These are phyloP conservation scores for Chironomus striatipennis DNA, from an alignment of 1,140 invertebrate species.

Conservation along the genomic window DNA sequence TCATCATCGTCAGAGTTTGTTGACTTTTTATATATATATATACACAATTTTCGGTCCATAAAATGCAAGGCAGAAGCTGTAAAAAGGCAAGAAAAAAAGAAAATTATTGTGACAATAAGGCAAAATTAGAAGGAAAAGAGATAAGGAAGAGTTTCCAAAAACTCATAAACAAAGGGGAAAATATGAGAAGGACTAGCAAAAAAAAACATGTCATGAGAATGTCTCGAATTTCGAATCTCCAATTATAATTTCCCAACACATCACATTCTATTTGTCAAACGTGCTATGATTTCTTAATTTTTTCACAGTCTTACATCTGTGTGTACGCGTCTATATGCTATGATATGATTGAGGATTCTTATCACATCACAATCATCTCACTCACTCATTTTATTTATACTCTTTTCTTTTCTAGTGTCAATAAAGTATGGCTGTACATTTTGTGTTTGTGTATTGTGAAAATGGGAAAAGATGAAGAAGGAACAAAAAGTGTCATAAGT, in stretches of 20 bases:
- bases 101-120: no score
- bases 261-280: constrained; percentile 19
- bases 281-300: constrained; percentile 1
- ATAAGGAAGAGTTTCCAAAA: background rate
- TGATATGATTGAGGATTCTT: background rate
- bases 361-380: background rate
- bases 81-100: no score
- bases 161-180: background rate
- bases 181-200: background rate
- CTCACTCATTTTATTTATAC: background rate
- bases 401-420: no score
- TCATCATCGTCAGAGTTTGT: no score
- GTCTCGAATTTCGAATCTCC: background rate
- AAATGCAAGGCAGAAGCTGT: no score
- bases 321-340: background rate
- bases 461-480: no score
- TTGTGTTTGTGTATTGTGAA: no score
- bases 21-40: no score
- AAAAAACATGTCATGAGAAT: background rate
- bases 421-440: no score
- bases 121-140: no score
- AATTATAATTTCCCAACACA: background rate
- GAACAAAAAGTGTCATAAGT: no score
- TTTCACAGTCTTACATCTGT: background rate
- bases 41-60: no score